Conservation (phyloP, 1,140 invertebrate genomes). For the Aleiodes sp. region DNA sequence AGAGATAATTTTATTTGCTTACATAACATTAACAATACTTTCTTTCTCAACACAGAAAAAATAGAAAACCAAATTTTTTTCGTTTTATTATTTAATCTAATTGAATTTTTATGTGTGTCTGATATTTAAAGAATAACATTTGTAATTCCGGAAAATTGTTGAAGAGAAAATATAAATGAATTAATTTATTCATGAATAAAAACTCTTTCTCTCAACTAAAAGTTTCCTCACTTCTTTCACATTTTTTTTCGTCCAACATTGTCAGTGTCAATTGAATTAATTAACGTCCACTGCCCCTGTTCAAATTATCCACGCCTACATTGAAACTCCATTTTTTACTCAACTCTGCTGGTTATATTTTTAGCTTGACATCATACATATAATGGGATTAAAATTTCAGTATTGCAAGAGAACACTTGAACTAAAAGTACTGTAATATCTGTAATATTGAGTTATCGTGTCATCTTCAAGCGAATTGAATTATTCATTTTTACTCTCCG, state of each 20-base stretch:
- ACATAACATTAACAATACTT: too few species aligned
- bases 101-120: too few species aligned
- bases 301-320: constrained; percentile 8
- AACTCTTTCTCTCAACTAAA: too few species aligned
- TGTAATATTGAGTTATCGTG: constrained; percentile 2
- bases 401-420: background rate
- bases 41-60: too few species aligned
- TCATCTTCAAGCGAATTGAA: background rate
- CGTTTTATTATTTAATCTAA: too few species aligned
- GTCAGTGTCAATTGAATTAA: constrained; percentile 35
- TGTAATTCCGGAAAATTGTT: too few species aligned
- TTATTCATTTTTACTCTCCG: background rate
- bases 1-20: too few species aligned
- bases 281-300: constrained; percentile 27
- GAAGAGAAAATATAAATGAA: too few species aligned
- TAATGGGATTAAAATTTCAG: constrained; percentile 8
- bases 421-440: background rate
- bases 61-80: too few species aligned
- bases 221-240: background rate
- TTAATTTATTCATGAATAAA: too few species aligned
- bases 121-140: too few species aligned
- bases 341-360: background rate
- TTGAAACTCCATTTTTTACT: constrained; percentile 3
- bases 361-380: constrained; percentile 2
- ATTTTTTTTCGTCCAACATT: background rate